phyloP scores from a whole-genome alignment of 1,140 invertebrate genomes.

The Pogonus chalceus region DNA sequence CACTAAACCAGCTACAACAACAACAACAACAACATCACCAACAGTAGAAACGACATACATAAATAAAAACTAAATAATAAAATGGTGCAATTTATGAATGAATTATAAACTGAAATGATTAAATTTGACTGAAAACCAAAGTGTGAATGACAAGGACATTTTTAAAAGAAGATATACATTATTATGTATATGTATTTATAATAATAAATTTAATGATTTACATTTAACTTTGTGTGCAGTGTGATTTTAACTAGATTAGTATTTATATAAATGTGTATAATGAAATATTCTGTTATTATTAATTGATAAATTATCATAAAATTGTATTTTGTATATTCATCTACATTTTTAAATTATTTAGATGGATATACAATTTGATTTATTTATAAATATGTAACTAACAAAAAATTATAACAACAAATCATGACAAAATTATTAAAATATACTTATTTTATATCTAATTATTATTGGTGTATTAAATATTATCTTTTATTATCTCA shows the following conservation, averaged over 20 bases:
- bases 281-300: not conserved
- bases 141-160: not conserved
- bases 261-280: slow-evolving; percentile 8
- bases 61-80: not conserved
- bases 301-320: not conserved
- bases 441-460: not conserved
- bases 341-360: not conserved
- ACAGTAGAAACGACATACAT: not conserved
- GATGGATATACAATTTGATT: not conserved
- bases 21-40: not conserved
- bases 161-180: not conserved
- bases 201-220: slow-evolving; percentile 2
- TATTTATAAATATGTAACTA: not conserved
- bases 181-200: not conserved
- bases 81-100: not conserved
- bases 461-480: not conserved
- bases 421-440: slow-evolving; percentile 5
- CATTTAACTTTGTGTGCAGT: not conserved
- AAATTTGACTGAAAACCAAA: slow-evolving; percentile 1
- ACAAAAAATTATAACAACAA: not conserved
- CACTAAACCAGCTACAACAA: not conserved
- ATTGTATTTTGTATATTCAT: not conserved
- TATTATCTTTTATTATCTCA: not conserved
- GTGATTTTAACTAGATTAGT: not conserved
- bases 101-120: not conserved